Percentiles rank a stretch among this genome's conserved stretches.
These are phyloP conservation scores for Picus viridis DNA, from an alignment of 2,797 vertebrate species.

Conservation along the genomic window DNA sequence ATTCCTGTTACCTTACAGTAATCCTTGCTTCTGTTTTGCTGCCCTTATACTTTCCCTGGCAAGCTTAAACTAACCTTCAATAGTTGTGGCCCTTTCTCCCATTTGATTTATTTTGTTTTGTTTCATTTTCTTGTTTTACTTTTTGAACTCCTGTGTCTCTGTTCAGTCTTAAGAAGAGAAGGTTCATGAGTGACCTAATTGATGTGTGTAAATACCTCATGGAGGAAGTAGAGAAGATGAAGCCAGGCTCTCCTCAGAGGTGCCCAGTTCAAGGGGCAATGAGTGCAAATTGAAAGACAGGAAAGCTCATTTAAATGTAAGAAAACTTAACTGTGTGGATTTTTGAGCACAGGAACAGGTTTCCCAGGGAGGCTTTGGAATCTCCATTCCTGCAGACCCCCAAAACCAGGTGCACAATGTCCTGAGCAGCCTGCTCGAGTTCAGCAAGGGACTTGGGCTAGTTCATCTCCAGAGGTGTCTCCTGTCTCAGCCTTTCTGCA, in stretches of 20 bases:
- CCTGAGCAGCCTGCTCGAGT: neutral
- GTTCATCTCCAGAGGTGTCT: neutral
- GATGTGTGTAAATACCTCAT: neutral
- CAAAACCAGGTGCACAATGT: neutral
- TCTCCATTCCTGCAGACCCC: neutral
- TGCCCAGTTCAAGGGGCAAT: neutral
- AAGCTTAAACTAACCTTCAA: neutral
- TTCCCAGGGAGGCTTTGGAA: neutral
- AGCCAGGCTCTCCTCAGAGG: neutral
- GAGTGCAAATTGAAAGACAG: neutral
- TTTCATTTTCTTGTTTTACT: neutral
- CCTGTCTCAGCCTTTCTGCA: neutral
- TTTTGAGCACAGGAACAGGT: neutral
- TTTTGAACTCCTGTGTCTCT: neutral
- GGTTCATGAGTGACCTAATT: accelerated
- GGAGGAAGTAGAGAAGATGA: no score
- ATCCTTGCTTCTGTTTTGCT: neutral
- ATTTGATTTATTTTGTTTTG: neutral
- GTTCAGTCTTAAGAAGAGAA: neutral
- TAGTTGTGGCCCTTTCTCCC: neutral
- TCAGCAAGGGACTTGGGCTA: no score
- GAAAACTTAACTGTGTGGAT: neutral
- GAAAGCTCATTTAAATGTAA: neutral
- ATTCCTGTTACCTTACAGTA: neutral
- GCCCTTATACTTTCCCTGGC: neutral